Percentiles rank a stretch among this genome's conserved stretches.
Conservation (phyloP, 2,797 vertebrate species). For the Rhinogobio ventralis region DNA sequence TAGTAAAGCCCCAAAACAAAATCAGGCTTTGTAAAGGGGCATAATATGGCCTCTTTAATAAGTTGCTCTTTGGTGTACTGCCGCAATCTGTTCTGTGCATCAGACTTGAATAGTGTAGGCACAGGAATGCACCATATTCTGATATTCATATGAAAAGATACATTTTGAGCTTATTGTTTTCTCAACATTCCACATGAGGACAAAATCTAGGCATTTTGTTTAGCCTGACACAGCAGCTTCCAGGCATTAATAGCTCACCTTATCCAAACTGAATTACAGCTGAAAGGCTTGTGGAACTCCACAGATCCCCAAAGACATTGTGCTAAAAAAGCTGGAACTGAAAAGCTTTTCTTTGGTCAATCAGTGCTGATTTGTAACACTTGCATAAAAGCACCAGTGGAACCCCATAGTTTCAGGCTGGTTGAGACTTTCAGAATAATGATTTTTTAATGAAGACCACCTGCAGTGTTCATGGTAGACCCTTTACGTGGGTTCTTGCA, state of each 20-base stretch:
- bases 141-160: not conserved
- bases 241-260: slow-evolving; percentile 66
- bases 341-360: slow-evolving; percentile 60
- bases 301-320: slow-evolving; percentile 63
- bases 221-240: slow-evolving; percentile 63
- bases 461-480: slow-evolving; percentile 13
- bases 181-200: not conserved
- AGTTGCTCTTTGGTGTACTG: slow-evolving; percentile 45
- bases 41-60: not conserved
- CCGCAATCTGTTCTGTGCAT: slow-evolving; percentile 13
- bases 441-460: slow-evolving; percentile 40
- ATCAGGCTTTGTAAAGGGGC: not conserved
- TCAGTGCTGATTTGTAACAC: slow-evolving; percentile 64
- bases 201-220: slow-evolving; percentile 23
- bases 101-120: not conserved
- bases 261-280: slow-evolving; percentile 72
- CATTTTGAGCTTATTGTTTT: not conserved
- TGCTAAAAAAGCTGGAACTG: slow-evolving; percentile 61
- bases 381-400: slow-evolving; percentile 43
- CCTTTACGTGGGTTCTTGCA: slow-evolving; percentile 21
- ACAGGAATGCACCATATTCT: not conserved
- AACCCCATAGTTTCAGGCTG: slow-evolving; percentile 26
- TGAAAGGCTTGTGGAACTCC: slow-evolving; percentile 65
- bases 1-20: not conserved
- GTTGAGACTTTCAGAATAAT: slow-evolving; percentile 29